These are phyloP conservation scores for Drosophila aldrichi DNA, from an alignment of 2,888 invertebrate species.

Conservation along the genomic window DNA sequence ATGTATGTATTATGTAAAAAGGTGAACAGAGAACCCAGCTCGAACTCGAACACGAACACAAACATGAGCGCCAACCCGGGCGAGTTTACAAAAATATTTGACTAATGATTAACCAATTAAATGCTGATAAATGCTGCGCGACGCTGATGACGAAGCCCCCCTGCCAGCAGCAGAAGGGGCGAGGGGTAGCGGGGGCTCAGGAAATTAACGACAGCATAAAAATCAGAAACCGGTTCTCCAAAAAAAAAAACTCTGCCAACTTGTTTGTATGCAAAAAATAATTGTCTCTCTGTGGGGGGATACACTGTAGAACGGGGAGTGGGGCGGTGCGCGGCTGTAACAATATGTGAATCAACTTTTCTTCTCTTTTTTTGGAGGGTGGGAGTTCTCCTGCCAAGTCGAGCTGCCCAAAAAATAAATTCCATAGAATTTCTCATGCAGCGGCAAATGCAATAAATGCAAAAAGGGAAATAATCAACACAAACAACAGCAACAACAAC, in stretches of 20 bases:
- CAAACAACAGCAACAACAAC: constrained; percentile 19
- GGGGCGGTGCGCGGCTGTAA: constrained; percentile 1
- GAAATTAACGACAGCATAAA: constrained; percentile 38
- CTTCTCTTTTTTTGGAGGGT: constrained; percentile 21
- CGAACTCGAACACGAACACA: not conserved
- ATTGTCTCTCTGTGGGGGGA: constrained; percentile 44
- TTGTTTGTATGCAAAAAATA: constrained; percentile 50
- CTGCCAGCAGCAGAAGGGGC: constrained; percentile 5
- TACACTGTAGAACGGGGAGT: too few relatives aligned
- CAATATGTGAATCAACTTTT: constrained; percentile 66
- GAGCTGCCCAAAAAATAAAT: constrained; percentile 25
- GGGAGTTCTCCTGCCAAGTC: constrained; percentile 16
- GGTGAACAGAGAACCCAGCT: constrained; percentile 27
- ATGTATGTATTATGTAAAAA: constrained; percentile 48
- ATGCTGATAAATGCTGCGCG: constrained; percentile 59
- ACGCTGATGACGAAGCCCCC: constrained; percentile 10
- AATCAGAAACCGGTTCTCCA: constrained; percentile 35
- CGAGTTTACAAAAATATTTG: constrained; percentile 65
- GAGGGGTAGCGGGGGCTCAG: not conserved
- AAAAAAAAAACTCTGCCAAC: constrained; percentile 11
- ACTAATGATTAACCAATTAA: constrained; percentile 78
- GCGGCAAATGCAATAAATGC: constrained; percentile 58
- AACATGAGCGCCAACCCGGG: not conserved
- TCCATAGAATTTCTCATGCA: constrained; percentile 65
- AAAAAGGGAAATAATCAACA: constrained; percentile 40